Percentiles rank a stretch among this genome's conserved stretches.
These are phyloP conservation scores for Bombus polaris DNA, from an alignment of 1,140 invertebrate genomes.

Conservation along the genomic window DNA sequence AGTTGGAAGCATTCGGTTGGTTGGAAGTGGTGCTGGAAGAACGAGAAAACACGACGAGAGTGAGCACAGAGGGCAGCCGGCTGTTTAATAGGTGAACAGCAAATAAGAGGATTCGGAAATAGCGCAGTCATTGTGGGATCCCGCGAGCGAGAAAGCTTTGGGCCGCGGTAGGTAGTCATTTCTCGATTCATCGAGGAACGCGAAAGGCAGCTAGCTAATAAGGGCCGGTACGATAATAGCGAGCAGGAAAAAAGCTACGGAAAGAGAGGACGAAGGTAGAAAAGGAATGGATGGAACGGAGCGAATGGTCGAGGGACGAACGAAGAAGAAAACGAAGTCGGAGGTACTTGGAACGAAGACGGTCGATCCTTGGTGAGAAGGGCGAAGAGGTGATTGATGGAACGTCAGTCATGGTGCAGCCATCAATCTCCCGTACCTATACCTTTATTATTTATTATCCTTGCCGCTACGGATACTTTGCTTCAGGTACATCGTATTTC, in stretches of 20 bases:
- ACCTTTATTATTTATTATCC: constrained; percentile 82
- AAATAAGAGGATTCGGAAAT: constrained; percentile 61
- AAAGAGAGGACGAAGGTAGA: constrained; percentile 1
- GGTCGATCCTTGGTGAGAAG: constrained; percentile 61
- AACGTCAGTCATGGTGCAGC: constrained; percentile 81
- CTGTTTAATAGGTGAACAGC: constrained; percentile 49
- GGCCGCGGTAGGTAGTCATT: constrained; percentile 59
- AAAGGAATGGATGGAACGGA: constrained; percentile 1
- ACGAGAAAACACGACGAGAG: background rate
- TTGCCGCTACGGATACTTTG: constrained; percentile 70
- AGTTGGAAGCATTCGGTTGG: too few species aligned
- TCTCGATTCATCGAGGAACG: constrained; percentile 26
- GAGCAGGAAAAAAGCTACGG: constrained; percentile 32
- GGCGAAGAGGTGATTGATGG: constrained; percentile 80
- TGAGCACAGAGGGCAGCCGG: background rate
- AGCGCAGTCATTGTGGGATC: constrained; percentile 52
- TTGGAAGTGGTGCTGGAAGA: background rate
- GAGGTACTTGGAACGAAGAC: constrained; percentile 3
- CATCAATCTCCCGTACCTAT: constrained; percentile 80
- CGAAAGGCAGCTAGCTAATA: constrained; percentile 58
- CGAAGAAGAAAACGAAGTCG: constrained; percentile 19
- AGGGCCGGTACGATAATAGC: constrained; percentile 65
- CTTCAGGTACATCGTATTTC: constrained; percentile 52
- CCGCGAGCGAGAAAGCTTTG: constrained; percentile 9
- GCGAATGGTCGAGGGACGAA: background rate